Conservation (phyloP, 2,888 invertebrate genomes). For the Andrena bicolor region DNA sequence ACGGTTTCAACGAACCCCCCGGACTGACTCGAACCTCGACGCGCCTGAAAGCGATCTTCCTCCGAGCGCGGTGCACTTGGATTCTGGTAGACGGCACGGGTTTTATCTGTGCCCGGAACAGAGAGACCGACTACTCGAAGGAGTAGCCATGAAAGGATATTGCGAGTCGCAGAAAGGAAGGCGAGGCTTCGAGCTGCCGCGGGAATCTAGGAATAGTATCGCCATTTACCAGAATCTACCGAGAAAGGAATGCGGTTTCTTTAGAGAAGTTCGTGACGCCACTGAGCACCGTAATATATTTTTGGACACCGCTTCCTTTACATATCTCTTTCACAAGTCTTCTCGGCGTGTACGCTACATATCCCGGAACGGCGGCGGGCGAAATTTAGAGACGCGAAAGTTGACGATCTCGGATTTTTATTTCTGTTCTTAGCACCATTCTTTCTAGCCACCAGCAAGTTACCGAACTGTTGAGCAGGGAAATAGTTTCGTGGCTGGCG, state of each 20-base stretch:
- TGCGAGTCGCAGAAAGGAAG: not conserved
- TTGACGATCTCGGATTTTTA: too few relatives aligned
- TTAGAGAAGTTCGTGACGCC: constrained; percentile 51
- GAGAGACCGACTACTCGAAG: not conserved
- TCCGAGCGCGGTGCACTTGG: not conserved
- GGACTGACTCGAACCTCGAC: constrained; percentile 35
- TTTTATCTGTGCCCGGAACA: not conserved
- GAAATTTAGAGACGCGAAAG: too few relatives aligned
- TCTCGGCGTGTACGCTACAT: constrained; percentile 12
- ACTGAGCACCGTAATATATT: constrained; percentile 63
- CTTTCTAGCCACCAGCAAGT: too few relatives aligned
- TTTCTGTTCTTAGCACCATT: too few relatives aligned
- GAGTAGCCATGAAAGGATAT: not conserved
- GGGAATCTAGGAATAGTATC: not conserved
- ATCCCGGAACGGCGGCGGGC: not conserved
- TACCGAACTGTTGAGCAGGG: too few relatives aligned
- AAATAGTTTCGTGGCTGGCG: too few relatives aligned
- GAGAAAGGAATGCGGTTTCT: not conserved
- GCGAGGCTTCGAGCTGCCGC: not conserved
- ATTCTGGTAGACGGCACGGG: constrained; percentile 2
- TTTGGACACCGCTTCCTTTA: constrained; percentile 66
- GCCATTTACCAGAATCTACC: constrained; percentile 18
- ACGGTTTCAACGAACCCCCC: constrained; percentile 40
- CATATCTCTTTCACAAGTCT: constrained; percentile 33
- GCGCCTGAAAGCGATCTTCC: constrained; percentile 1